These are phyloP conservation scores for Haliclystus octoradiatus DNA, from an alignment of 30 jellyfish, hydroid and myxozoan species.

Conservation along the genomic window DNA sequence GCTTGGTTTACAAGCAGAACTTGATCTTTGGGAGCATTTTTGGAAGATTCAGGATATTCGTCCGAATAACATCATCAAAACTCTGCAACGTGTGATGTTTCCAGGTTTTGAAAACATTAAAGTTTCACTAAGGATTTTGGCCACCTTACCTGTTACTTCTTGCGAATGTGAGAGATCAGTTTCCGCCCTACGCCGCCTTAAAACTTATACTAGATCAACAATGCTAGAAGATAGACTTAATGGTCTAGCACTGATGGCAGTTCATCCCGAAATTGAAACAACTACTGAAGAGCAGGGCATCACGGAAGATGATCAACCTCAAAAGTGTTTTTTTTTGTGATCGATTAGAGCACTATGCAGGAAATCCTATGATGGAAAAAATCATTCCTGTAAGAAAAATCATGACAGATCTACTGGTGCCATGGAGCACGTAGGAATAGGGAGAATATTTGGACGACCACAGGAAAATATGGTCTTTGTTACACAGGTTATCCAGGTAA, in stretches of 20 bases:
- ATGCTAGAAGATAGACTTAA: background rate
- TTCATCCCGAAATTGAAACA: background rate
- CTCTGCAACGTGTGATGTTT: background rate
- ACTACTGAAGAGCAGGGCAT: too few species aligned
- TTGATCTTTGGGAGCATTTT: background rate
- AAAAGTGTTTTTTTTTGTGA: too few species aligned
- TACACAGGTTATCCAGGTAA: too few species aligned
- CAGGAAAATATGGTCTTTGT: too few species aligned
- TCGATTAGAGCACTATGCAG: too few species aligned
- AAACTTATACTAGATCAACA: background rate
- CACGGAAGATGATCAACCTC: too few species aligned
- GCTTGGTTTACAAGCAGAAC: background rate
- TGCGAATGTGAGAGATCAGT: slow-evolving; percentile 9
- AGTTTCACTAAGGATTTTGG: background rate
- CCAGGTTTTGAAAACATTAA: background rate
- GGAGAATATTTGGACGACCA: too few species aligned
- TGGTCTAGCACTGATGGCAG: background rate
- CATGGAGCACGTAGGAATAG: too few species aligned
- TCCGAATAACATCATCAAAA: background rate
- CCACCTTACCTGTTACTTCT: slow-evolving; percentile 1
- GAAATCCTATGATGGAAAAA: too few species aligned
- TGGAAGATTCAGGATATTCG: background rate
- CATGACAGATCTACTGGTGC: too few species aligned
- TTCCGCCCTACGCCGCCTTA: background rate
- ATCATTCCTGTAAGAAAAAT: too few species aligned